These are phyloP conservation scores for Eupithecia centaureata DNA, from an alignment of 2,888 invertebrate species.

Conservation along the genomic window DNA sequence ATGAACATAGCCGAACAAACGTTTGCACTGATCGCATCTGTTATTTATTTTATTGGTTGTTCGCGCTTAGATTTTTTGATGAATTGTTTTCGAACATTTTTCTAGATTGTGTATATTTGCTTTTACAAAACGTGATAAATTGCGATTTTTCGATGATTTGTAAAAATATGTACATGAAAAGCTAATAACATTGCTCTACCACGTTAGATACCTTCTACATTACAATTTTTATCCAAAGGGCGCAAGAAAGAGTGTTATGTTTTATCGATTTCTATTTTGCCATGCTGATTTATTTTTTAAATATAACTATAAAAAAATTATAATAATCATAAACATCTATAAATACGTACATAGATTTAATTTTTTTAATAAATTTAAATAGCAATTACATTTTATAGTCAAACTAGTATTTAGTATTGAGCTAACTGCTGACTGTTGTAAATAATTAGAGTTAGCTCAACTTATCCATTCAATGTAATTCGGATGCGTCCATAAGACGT, in stretches of 20 bases:
- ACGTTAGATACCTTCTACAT: neutral
- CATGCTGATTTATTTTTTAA: neutral
- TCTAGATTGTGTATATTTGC: neutral
- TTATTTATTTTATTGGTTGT: slow-evolving; percentile 29
- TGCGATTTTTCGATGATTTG: neutral
- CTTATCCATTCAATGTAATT: no score
- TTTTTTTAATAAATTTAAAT: neutral
- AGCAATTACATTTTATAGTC: no score
- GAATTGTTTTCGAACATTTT: neutral
- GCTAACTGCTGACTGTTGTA: no score
- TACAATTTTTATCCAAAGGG: no score
- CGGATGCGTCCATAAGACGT: no score
- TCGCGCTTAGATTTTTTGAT: slow-evolving; percentile 12
- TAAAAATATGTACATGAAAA: neutral
- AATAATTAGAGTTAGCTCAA: no score
- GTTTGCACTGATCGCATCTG: slow-evolving; percentile 32
- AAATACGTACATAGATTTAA: no score
- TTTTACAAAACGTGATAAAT: neutral
- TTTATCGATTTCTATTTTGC: neutral
- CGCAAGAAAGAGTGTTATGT: no score
- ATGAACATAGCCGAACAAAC: slow-evolving; percentile 20
- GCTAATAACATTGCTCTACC: neutral
- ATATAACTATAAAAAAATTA: neutral
- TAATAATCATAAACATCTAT: neutral
- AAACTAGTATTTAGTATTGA: no score